Evolutionary conservation across 2,113 vertebrate genomes (phyloP).

Genomic region (Leucoraja erinaceus): DNA sequence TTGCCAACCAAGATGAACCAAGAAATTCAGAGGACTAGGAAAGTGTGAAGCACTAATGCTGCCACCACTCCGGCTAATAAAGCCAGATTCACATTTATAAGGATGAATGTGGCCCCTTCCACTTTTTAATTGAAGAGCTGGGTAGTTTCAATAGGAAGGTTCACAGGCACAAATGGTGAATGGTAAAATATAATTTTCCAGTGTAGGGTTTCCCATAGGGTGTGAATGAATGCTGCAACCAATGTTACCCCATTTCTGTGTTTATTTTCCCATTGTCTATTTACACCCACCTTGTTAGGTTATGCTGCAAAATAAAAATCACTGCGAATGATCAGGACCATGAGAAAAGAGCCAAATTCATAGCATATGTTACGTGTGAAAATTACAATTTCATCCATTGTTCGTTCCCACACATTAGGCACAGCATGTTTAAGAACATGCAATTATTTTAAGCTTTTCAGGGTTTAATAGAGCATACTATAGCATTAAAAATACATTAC

Average conservation of each 20-base stretch:
- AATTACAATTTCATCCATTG: not conserved
- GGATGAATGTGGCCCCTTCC: too few relatives aligned
- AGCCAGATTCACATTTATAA: too few relatives aligned
- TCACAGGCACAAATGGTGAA: not conserved
- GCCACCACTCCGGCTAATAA: too few relatives aligned
- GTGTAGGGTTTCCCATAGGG: not conserved
- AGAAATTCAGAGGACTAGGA: constrained; percentile 32
- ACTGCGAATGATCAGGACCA: too few relatives aligned
- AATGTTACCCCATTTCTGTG: not conserved
- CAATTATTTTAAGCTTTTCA: not conserved
- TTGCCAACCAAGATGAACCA: constrained; percentile 85
- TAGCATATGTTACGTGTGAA: not conserved
- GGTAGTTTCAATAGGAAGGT: not conserved
- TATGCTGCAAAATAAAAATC: not conserved
- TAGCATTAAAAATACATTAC: not conserved
- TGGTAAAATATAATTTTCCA: not conserved
- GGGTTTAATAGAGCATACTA: not conserved
- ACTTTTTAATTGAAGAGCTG: too few relatives aligned
- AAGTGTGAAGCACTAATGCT: too few relatives aligned
- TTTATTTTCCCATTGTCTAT: not conserved
- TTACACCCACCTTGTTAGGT: not conserved
- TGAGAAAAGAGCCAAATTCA: not conserved
- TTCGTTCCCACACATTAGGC: not conserved
- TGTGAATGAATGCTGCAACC: not conserved
- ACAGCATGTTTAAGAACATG: not conserved